Percentiles rank a stretch among this genome's conserved stretches.
Evolutionary conservation across 2,888 invertebrate genomes (phyloP).

Genomic region (Aethes cnicana): DNA sequence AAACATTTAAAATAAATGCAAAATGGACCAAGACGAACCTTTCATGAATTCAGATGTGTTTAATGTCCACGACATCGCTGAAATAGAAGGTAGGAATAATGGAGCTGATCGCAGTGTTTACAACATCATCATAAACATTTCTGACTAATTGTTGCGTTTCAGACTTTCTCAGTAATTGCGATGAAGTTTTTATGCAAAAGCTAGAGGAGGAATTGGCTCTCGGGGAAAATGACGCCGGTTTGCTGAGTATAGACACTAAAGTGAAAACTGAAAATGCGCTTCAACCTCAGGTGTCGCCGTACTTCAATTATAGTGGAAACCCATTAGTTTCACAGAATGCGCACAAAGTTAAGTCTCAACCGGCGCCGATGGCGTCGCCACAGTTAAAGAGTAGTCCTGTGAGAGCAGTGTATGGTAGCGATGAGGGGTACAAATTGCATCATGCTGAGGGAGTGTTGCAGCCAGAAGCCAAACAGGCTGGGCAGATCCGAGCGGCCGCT

Average conservation of each 20-base stretch:
- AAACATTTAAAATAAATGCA: slow-evolving; percentile 10
- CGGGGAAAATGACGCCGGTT: slow-evolving; percentile 57
- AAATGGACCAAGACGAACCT: slow-evolving; percentile 68
- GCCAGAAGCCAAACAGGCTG: slow-evolving; percentile 61
- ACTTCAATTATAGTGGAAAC: slow-evolving; percentile 58
- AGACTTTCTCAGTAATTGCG: slow-evolving; percentile 86
- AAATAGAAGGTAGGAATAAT: slow-evolving; percentile 84
- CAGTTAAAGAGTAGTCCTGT: slow-evolving; percentile 57
- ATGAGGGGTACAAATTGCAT: slow-evolving; percentile 60
- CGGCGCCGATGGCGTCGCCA: slow-evolving; percentile 41
- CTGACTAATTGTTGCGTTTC: slow-evolving; percentile 45
- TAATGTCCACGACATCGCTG: slow-evolving; percentile 85
- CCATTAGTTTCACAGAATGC: slow-evolving; percentile 69
- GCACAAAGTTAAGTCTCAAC: slow-evolving; percentile 47
- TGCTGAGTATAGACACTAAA: slow-evolving; percentile 62
- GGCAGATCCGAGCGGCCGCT: slow-evolving; percentile 46
- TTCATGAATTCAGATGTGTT: slow-evolving; percentile 81
- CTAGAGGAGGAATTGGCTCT: slow-evolving; percentile 71
- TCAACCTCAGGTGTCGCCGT: slow-evolving; percentile 60
- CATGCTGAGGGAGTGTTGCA: slow-evolving; percentile 47
- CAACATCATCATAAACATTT: slow-evolving; percentile 13
- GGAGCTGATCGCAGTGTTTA: not conserved
- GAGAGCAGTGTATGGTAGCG: slow-evolving; percentile 54
- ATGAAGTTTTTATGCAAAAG: slow-evolving; percentile 84
- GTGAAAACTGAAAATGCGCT: slow-evolving; percentile 49